Conservation (phyloP, 2,888 invertebrate species). For the Eupelmus urozonus region DNA sequence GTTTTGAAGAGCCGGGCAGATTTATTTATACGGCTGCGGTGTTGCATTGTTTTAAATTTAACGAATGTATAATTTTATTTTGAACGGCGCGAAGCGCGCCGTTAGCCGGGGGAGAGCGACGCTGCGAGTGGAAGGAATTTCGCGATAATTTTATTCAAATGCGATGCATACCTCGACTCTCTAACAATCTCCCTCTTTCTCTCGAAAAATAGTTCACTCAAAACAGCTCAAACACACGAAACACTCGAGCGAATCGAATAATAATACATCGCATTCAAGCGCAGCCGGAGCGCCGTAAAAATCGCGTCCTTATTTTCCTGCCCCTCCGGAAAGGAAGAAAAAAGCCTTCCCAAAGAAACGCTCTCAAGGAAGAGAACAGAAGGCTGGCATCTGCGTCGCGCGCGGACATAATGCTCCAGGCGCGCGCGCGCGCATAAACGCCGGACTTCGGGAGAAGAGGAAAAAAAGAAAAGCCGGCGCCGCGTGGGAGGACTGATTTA, state of each 20-base stretch:
- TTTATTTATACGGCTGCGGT: constrained; percentile 5
- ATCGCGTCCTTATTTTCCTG: too few species aligned
- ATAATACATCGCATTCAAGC: too few species aligned
- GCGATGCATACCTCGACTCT: too few species aligned
- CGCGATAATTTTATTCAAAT: too few species aligned
- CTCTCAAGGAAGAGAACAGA: neutral
- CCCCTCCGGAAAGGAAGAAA: neutral
- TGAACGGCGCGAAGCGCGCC: neutral
- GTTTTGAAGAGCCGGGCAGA: neutral
- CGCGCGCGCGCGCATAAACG: constrained; percentile 21
- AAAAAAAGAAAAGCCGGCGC: constrained; percentile 4
- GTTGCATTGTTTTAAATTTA: neutral
- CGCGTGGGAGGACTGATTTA: constrained; percentile 44
- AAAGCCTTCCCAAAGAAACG: neutral
- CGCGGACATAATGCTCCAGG: neutral
- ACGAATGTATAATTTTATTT: neutral
- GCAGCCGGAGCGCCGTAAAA: too few species aligned
- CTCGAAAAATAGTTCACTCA: too few species aligned
- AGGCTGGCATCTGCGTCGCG: neutral
- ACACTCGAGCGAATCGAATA: too few species aligned
- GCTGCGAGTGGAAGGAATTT: too few species aligned
- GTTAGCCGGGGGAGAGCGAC: neutral
- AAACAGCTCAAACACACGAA: too few species aligned
- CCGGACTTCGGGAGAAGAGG: neutral
- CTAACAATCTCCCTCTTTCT: too few species aligned